Conservation (phyloP, 2,113 vertebrate genomes). For the Mesocricetus auratus region DNA sequence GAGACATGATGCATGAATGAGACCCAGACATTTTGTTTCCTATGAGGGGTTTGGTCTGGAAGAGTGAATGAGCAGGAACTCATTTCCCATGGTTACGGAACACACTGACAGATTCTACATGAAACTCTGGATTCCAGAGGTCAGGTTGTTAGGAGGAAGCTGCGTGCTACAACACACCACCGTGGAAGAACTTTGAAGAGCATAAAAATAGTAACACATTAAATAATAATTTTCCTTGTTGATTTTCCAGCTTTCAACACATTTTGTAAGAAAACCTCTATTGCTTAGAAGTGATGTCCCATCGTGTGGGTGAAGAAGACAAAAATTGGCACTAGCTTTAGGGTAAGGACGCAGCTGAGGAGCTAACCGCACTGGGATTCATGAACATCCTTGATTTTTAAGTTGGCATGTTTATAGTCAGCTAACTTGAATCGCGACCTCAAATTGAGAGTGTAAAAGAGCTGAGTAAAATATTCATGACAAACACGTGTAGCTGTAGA, state of each 20-base stretch:
- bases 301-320: neutral
- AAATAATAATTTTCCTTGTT: neutral
- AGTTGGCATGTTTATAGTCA: neutral
- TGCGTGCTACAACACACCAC: too few relatives aligned
- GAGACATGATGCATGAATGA: neutral
- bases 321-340: neutral
- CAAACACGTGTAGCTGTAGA: slow-evolving; percentile 67
- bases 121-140: neutral
- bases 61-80: neutral
- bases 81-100: neutral
- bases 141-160: accelerated
- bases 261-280: neutral
- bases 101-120: neutral
- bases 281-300: neutral
- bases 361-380: neutral
- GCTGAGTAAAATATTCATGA: slow-evolving; percentile 66
- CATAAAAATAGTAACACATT: neutral
- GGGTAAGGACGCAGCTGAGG: neutral
- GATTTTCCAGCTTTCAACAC: neutral
- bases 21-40: neutral
- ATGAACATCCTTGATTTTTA: neutral
- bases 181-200: neutral
- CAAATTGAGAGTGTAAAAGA: neutral
- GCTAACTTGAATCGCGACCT: slow-evolving; percentile 14
- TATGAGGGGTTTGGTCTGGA: neutral